Percentiles rank a stretch among this genome's conserved stretches.
Evolutionary conservation across 2,888 invertebrate species (phyloP).

Genomic region (Notocelia uddmanniana): DNA sequence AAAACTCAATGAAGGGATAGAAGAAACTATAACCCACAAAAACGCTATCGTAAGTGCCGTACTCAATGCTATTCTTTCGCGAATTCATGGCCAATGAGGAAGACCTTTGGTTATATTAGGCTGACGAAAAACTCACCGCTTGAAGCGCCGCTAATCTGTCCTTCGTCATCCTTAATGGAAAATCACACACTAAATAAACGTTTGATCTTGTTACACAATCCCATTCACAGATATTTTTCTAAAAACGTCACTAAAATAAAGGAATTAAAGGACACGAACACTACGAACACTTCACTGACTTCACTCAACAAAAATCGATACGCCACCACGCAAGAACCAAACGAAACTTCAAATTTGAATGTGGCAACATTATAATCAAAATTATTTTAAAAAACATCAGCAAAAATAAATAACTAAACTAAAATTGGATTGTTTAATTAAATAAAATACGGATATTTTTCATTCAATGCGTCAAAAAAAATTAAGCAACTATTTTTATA

Average conservation of each 20-base stretch:
- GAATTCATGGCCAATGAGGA: slow-evolving; percentile 76
- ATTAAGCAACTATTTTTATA: neutral
- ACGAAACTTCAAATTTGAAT: slow-evolving; percentile 77
- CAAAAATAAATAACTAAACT: neutral
- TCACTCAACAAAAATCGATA: slow-evolving; percentile 90
- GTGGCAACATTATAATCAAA: slow-evolving; percentile 27
- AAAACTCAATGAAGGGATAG: neutral
- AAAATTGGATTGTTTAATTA: neutral
- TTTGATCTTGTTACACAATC: slow-evolving; percentile 89
- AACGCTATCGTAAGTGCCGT: slow-evolving; percentile 53
- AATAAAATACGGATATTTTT: neutral
- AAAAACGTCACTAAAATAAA: slow-evolving; percentile 90
- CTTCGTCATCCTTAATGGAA: slow-evolving; percentile 94
- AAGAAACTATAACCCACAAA: slow-evolving; percentile 31
- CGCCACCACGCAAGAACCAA: slow-evolving; percentile 83
- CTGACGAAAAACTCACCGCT: slow-evolving; percentile 90
- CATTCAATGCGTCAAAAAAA: no score
- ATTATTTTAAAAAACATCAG: neutral
- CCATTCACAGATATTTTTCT: slow-evolving; percentile 92
- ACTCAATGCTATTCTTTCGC: slow-evolving; percentile 68
- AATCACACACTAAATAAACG: slow-evolving; percentile 89
- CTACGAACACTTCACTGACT: slow-evolving; percentile 88
- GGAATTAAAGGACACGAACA: slow-evolving; percentile 90
- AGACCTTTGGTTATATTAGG: slow-evolving; percentile 75
- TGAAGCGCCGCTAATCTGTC: slow-evolving; percentile 98